Evolutionary conservation across 2,113 vertebrate genomes (phyloP).

Genomic region (Tichodroma muraria): DNA sequence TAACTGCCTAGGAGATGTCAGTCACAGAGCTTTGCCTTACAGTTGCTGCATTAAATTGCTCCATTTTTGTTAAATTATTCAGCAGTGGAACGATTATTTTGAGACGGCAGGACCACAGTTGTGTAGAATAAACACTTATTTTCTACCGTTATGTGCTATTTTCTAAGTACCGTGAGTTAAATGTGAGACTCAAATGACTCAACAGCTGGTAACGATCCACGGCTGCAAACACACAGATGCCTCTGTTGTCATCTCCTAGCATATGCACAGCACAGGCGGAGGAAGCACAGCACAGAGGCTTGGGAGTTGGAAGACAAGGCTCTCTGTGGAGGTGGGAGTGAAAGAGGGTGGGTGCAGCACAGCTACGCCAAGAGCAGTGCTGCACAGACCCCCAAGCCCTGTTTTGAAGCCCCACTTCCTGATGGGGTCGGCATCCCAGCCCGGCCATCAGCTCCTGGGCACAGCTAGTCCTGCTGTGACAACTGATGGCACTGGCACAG

Average conservation of each 20-base stretch:
- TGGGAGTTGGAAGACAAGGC: not conserved
- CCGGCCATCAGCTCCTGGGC: not conserved
- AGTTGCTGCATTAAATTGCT: conserved; percentile 13
- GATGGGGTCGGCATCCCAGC: not conserved
- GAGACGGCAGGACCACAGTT: not conserved
- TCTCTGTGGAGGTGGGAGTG: not conserved
- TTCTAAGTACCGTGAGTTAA: conserved; percentile 47
- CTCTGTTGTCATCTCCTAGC: conserved; percentile 8
- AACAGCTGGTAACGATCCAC: conserved; percentile 34
- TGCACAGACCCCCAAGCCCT: not conserved
- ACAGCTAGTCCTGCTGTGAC: not conserved
- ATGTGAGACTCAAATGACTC: conserved; percentile 46
- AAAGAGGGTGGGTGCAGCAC: not conserved
- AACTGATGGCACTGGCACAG: not conserved
- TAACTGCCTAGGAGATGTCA: not conserved
- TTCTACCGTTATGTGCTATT: not conserved
- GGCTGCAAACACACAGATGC: conserved; percentile 20
- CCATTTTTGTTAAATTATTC: conserved; percentile 48
- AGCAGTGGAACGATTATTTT: conserved; percentile 4
- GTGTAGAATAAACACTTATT: conserved; percentile 29
- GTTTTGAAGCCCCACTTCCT: not conserved
- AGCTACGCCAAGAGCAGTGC: accelerated
- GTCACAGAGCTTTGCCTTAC: conserved; percentile 12
- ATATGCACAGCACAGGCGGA: not conserved
- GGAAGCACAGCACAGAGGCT: not conserved